Evolutionary conservation across 2,113 vertebrate genomes (phyloP).

Genomic region (Campylomormyrus tamandua): DNA sequence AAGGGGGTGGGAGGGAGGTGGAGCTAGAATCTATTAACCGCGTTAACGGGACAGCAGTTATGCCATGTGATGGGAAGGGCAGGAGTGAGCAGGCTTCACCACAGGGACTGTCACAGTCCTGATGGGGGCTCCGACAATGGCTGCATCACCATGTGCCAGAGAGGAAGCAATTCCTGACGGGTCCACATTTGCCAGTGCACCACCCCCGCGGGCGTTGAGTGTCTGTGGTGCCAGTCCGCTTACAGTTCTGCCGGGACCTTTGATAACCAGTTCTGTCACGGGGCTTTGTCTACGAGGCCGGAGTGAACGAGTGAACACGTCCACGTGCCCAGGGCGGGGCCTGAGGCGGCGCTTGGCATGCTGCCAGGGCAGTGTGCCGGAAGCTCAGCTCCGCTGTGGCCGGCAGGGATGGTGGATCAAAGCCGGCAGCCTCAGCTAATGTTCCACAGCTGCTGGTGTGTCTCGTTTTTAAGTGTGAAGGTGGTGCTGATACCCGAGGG

Average conservation of each 20-base stretch:
- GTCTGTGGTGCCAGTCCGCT: background rate
- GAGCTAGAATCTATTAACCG: background rate
- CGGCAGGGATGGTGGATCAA: background rate
- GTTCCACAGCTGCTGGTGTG: background rate
- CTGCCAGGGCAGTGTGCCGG: background rate
- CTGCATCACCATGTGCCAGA: background rate
- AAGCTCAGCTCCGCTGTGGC: background rate
- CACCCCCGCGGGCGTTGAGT: background rate
- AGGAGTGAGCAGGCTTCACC: background rate
- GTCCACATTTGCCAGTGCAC: background rate
- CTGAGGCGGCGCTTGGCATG: background rate
- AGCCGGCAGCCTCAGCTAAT: background rate
- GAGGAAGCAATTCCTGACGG: background rate
- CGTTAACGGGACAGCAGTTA: background rate
- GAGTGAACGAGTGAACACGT: background rate
- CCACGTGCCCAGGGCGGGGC: background rate
- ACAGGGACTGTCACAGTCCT: background rate
- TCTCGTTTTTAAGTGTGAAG: background rate
- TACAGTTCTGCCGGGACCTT: background rate
- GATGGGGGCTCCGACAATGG: background rate
- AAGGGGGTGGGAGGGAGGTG: background rate
- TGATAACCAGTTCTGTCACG: background rate
- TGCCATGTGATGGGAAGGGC: background rate
- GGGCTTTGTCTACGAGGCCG: background rate
- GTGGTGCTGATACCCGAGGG: background rate